Base-by-base conservation (phyloP, 1,140 invertebrate genomes). In the Berghia stephanieae region DNA sequence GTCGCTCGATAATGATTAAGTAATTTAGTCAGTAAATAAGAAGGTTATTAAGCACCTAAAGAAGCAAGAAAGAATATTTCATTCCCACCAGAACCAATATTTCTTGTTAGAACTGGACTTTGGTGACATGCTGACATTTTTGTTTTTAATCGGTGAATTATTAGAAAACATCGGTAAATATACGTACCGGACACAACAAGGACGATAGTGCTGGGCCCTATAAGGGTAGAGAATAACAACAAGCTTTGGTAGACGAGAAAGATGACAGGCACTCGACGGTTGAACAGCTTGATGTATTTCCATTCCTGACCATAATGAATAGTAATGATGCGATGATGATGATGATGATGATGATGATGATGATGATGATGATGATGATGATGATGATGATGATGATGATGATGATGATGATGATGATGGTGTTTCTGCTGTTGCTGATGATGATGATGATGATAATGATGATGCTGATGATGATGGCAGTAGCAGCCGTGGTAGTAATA, bases 181-280 rank as follows among this genome's bases (percentile, higher is more conserved):
- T n/a, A n/a, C 72, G 91, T 89, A 82, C 93, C 93, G 52, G 93
- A 90, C 40, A 93, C 88, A 88, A 93, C 92, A 3, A 93, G 88
- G 60, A 93, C 92, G 46, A 93, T 92, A 0, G 91, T 93, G 63
- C 92, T 92, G 21, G 92, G 93, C 34, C 92, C 92, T 2, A 93
- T 86, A 68, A 93, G 88, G 0, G 92, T 92, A 6, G 92, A 92
- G 42, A 91, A 83, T 81, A 93, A 88, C 80, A 87, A 78, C 1
- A 84, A 70, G 1, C 78, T 80, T 38, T 88, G 87, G 71, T 88
- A 88, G 3, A 87, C 36, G 13, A 87, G 76, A 63, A 86, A 88
- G 10, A 87, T 55, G 38, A 84, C 71, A 0, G 85, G 84, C 0
- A 88, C 82, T 60, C 91, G 90, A 40, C 92, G 90, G 82, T 93